Percentiles rank a stretch among this genome's conserved stretches.
Evolutionary conservation across 1,140 invertebrate genomes (phyloP).

Genomic region (Aphaenogaster ashmeadi): DNA sequence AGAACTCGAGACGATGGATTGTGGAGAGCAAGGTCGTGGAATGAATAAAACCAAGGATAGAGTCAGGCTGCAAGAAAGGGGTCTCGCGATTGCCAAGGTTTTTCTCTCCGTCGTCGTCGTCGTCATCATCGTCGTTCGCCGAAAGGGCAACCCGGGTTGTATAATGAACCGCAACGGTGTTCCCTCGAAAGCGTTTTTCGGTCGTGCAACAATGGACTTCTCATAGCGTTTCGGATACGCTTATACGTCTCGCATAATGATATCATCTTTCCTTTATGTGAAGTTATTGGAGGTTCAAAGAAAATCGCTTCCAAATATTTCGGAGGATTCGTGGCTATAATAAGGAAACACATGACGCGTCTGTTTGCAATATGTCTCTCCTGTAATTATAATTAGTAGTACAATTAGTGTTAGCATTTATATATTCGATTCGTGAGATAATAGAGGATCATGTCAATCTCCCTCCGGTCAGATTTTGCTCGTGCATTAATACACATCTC

Average conservation of each 20-base stretch:
- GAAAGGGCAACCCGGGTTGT: conserved; percentile 26
- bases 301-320: neutral
- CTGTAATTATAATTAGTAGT: conserved; percentile 12
- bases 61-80: conserved; percentile 35
- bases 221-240: neutral
- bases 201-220: conserved; percentile 29
- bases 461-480: conserved; percentile 8
- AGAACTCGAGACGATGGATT: conserved; percentile 40
- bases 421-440: neutral
- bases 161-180: conserved; percentile 41
- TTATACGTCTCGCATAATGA: conserved; percentile 23
- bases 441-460: conserved; percentile 15
- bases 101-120: conserved; percentile 6
- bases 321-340: neutral
- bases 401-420: conserved; percentile 1
- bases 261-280: neutral
- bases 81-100: conserved; percentile 28
- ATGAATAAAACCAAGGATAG: conserved; percentile 57
- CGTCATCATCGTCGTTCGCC: conserved; percentile 8
- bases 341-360: neutral
- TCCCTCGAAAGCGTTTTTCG: conserved; percentile 2
- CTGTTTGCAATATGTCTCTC: neutral
- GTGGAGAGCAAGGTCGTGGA: conserved; percentile 56
- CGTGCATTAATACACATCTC: neutral
- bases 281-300: neutral